Base-by-base conservation (phyloP, 1,140 invertebrate genomes). In the Aphelinus certus region DNA sequence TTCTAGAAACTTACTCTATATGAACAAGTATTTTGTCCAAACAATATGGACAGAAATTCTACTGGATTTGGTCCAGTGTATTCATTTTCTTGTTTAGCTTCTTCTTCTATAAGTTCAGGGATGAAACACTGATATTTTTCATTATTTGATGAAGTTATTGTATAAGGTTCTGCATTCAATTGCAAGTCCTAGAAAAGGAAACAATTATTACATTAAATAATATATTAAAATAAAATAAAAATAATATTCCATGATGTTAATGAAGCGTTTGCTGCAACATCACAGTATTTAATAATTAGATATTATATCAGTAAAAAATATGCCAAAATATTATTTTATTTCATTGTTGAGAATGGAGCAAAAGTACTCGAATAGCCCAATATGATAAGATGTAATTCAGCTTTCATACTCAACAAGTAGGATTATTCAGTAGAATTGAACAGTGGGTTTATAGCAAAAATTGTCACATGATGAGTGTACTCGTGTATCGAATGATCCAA, bases 51-150 rank as follows among this genome's bases (percentile, higher is more conserved):
- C 46, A 98, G 85, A 3, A 97, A 83, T 80, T 94, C 91, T 61
- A 97, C 88, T 0, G 95, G 93, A 84, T 91, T 93, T 75, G 92
- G 90, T 26, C 94, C 94, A 60, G 90, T 89, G 82, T 94, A 93
- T 56, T 89, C 88, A 76, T 91, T 89, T 71, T 88, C 90, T 47
- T 83, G 83, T 66, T 86, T 84, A 42, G 89, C 82, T 80, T 92
- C 89, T 81, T 90, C 90, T 53, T 91, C 89, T 70, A 88, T 87
- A 49, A 91, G 82, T 73, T 92, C 90, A 66, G 95, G 95, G 77
- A 97, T 89, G 42, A 92, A 85, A 86, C 96, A 97, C 55, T 92
- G 88, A 82, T 93, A 95, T 75, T 90, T 90, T 78, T 95, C 93
- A 77, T 93, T 91, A 64, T 92, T 89, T 47, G 90, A 87, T 51